Evolutionary conservation across 2,888 invertebrate species (phyloP), one percentile per base, ranked within the genome.

Genomic region (Ophion costatus): DNA sequence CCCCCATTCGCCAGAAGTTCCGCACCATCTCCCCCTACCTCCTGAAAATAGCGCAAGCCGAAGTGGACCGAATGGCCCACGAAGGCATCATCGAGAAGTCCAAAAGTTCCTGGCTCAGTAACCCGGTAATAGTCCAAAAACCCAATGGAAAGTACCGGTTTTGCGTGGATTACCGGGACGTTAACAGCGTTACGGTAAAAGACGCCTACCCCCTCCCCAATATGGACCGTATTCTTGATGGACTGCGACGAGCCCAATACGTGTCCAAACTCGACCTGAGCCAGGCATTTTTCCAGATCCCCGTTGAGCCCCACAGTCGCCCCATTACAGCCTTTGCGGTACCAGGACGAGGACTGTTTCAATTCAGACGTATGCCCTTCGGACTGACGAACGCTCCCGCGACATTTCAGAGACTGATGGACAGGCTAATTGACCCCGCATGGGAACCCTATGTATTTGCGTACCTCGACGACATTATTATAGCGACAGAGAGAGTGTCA

Each of bases 311-410:
- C 22, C 7, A 11, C 2, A 70, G 56, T 24, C 56, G 56, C 11
- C 29, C 56, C 33, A 56, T 71, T 2, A 71, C 57, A 0, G 70
- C 70, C 9, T 71, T 71, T 57, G 24, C 70, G 6, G 70, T 71
- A 6, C 57, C 33, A 2, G 56, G 57, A 24, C 42, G 57, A n/a
- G n/a, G 70, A 59, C 33, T 59, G 14, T 59, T 5, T 20, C 38
- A 59, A 20, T 71, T 71, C 14, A 29, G 9, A 56, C 70, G 56
- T 10, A 57, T 70, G 56, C 56, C 24, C 56, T 70, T 70, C 29
- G 56, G 70, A 70, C 70, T 71, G 70, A 71, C 70, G 24, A 71
- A 71, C n/a, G 70, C 70, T 29, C 56, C 56, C 56, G 70, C 70
- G 29, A 71, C 70, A 7, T 71, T 71, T 24, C 57, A 71, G 24